phyloP scores from a whole-genome alignment of 1,140 invertebrate species.

The Drosophila subobscura region DNA sequence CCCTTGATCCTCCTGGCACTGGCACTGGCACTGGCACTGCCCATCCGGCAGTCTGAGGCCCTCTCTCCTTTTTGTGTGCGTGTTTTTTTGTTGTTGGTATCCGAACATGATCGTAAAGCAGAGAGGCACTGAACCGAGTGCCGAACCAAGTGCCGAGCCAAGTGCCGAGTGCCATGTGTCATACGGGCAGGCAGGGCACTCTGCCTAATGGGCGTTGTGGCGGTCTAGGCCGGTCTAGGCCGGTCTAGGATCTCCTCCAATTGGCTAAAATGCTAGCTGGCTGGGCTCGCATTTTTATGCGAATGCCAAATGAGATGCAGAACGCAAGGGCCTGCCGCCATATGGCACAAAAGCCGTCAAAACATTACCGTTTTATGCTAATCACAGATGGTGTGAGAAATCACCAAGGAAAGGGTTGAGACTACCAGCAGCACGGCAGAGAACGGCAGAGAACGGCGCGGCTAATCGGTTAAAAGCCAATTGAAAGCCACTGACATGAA shows the following conservation, averaged over 20 bases:
- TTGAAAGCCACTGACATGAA: constrained; percentile 78
- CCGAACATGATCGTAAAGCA: constrained; percentile 32
- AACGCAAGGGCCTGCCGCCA: constrained; percentile 13
- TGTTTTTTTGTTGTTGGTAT: neutral
- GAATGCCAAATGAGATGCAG: constrained; percentile 16
- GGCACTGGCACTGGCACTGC: no score
- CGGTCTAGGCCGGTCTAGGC: no score
- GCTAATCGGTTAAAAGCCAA: constrained; percentile 77
- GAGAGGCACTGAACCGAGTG: neutral
- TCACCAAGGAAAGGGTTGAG: constrained; percentile 33
- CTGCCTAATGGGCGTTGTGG: constrained; percentile 1
- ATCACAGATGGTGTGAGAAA: constrained; percentile 55
- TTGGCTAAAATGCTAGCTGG: constrained; percentile 14
- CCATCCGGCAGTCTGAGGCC: constrained; percentile 3
- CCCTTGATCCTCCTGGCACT: constrained; percentile 23
- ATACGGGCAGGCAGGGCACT: constrained; percentile 14
- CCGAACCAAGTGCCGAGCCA: no score
- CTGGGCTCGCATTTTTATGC: constrained; percentile 23
- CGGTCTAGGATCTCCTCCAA: neutral
- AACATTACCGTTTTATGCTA: constrained; percentile 74
- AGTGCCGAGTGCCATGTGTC: constrained; percentile 22
- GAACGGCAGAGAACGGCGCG: constrained; percentile 2
- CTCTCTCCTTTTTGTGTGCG: neutral
- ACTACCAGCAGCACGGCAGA: neutral
- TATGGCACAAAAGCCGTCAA: constrained; percentile 49